Evolutionary conservation across 2,888 invertebrate species (phyloP), one percentile per base, ranked within the genome.

Genomic region (Epinotia ramella): DNA sequence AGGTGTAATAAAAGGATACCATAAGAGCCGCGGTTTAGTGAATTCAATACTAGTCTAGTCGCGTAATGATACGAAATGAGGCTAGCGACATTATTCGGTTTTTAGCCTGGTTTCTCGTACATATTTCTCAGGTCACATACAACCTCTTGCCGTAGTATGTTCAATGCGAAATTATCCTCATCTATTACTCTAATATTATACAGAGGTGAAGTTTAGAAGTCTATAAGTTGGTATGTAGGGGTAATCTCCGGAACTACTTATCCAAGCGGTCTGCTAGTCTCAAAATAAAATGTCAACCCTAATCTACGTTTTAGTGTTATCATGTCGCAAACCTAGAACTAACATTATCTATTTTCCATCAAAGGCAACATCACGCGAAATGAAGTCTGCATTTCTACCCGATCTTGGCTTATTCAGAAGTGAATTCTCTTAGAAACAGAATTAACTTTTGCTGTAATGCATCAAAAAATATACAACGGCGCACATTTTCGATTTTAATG

Each of bases 1-100:
- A 44, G 44, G 24, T 59, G 68, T 68, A 44, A 68, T 68, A 68
- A 57, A 57, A 68, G 57, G 12, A 68, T 59, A 68, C 68, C 68
- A 59, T 57, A 68, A 67, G 44, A 44, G 20, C 16, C 44, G 57
- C 18, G 56, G 56, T 56, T 56, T 57, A 40, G 56, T 57, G 40
- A 67, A 67, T n/a, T 57, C 56, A 67, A 67, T 67, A 67, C 67
- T 5, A 18, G 40, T 56, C n/a, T n/a, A 28, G 66, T 46, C 20
- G 46, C 20, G 44, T 49, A 65, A 46, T 46, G 64, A 64, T n/a
- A 28, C 28, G 18, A 44, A 28, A 18, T 40, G 18, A 18, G 20
- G 16, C 49, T 65, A 6, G 16, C 24, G 46, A 24, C 46, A 24
- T 24, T 20, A 24, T 59, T 24, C 59, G 24, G 24, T 13, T 62